These are phyloP conservation scores for Callopanchax toddi DNA, from an alignment of 2,113 vertebrate species.

Conservation along the genomic window DNA sequence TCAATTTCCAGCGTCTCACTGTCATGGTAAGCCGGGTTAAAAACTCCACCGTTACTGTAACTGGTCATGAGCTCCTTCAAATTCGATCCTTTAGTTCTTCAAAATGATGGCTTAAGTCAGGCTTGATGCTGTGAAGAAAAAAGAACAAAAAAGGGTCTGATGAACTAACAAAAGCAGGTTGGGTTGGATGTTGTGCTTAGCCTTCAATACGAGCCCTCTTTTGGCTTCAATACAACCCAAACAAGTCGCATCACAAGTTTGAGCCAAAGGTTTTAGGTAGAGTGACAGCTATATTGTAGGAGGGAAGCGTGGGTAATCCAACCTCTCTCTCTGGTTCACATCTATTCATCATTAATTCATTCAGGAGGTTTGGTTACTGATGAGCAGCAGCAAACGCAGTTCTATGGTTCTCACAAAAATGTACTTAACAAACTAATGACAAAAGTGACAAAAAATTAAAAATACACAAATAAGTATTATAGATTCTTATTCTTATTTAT, in stretches of 20 bases:
- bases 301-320: slow-evolving; percentile 46
- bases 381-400: neutral
- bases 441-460: neutral
- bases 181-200: neutral
- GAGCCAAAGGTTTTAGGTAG: slow-evolving; percentile 7
- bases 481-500: no score
- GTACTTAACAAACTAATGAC: slow-evolving; percentile 14
- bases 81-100: slow-evolving; percentile 15
- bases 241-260: slow-evolving; percentile 5
- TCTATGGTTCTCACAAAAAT: slow-evolving; percentile 17
- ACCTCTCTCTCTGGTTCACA: slow-evolving; percentile 39
- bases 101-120: slow-evolving; percentile 3
- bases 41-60: slow-evolving; percentile 69
- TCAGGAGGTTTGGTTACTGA: slow-evolving; percentile 51
- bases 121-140: neutral
- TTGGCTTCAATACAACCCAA: slow-evolving; percentile 2
- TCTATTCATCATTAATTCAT: slow-evolving; percentile 71
- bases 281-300: slow-evolving; percentile 40
- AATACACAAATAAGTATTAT: neutral
- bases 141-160: neutral
- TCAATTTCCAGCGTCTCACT: slow-evolving; percentile 82
- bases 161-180: neutral
- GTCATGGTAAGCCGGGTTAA: slow-evolving; percentile 77
- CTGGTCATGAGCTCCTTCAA: slow-evolving; percentile 74
- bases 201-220: neutral